Base-by-base conservation (phyloP, 2,797 vertebrate genomes). In the Oreonectes daqikongensis region DNA sequence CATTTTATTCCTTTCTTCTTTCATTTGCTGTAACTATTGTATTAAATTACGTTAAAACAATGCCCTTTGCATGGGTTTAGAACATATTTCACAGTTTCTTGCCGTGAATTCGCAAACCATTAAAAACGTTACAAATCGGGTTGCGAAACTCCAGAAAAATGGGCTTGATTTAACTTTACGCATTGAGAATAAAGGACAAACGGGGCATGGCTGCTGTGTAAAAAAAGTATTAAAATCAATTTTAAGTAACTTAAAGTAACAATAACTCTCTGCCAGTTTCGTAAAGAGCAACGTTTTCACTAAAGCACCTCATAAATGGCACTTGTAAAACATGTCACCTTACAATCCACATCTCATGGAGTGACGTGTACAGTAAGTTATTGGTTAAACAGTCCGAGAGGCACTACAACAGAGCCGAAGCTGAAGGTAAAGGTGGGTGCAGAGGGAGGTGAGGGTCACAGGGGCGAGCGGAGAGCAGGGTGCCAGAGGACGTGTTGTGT, bases 401-500 rank as follows among this genome's bases (percentile, higher is more conserved):
- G 2, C 15, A 35, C 20, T 20, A 17, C 42, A 40, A 10, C 46
- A 67, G 52, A 69, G 55, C 76, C 44, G 38, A 32, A 77, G 63
- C 44, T 81, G 77, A 79, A 75, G 71, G 70, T 80, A 76, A 78
- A 76, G 35, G 68, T 78, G 72, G 60, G 72, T 60, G 30, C 67
- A 74, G n/a, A 78, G 59, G 50, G 80, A 79, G 63, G 75, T 61
- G 72, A 71, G 81, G 81, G 81, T 84, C 75, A 81, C 24, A 57
- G 69, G 57, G 81, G 83, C 66, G 72, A 79, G 72, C 40, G 40
- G 68, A 79, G 66, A 22, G 22, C 38, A 82, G 86, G 82, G 87
- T 89, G 89, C 90, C 91, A 91, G 92, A 92, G 90, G 92, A 93
- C 91, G 87, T 83, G 90, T 82, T 91, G 92, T 90, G 92, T 82